Evolutionary conservation across 2,113 vertebrate genomes (phyloP).

Genomic region (Syngnathus floridae): DNA sequence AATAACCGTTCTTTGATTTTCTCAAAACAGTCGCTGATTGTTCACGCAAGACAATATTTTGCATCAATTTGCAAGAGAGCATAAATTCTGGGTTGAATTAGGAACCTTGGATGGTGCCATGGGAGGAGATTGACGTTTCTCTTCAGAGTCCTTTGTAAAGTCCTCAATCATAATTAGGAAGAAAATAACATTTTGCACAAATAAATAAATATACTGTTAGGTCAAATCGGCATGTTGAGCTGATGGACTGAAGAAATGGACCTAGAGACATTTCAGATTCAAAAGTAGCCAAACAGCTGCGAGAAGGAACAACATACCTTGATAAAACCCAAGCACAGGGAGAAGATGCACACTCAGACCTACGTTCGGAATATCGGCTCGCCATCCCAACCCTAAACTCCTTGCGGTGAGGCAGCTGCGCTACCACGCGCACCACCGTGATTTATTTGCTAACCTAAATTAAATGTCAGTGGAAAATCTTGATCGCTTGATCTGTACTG

Average conservation of each 20-base stretch:
- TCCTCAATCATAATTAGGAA: neutral
- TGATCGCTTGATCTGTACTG: neutral
- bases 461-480: neutral
- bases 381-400: neutral
- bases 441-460: neutral
- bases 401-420: neutral
- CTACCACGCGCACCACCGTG: neutral
- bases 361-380: neutral
- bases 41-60: neutral
- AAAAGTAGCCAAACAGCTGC: too few species aligned
- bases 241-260: too few species aligned
- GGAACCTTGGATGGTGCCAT: neutral
- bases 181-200: too few species aligned
- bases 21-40: neutral
- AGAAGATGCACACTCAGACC: neutral
- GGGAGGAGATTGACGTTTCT: neutral
- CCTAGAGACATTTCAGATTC: too few species aligned
- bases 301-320: neutral
- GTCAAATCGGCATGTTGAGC: too few species aligned
- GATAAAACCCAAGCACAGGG: neutral
- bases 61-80: neutral
- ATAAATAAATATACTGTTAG: too few species aligned
- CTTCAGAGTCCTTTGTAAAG: neutral
- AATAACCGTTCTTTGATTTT: neutral
- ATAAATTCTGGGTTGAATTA: neutral